Conservation (phyloP, 2,113 vertebrate genomes). For the Manacus vitellinus region DNA sequence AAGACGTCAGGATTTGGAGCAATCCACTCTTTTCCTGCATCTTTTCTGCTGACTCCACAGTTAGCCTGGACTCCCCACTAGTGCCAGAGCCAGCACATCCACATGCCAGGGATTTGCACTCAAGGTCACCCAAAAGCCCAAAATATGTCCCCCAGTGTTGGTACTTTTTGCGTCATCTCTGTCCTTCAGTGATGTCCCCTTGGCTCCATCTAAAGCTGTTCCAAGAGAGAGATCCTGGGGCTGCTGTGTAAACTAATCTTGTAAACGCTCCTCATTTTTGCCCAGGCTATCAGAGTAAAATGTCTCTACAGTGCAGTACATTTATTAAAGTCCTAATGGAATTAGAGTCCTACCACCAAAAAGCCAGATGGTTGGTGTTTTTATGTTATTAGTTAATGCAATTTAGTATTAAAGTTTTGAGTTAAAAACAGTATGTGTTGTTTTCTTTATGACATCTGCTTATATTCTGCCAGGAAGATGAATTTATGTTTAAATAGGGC, state of each 20-base stretch:
- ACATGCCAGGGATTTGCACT: rapidly evolving
- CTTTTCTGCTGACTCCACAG: rapidly evolving
- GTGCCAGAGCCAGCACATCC: not conserved
- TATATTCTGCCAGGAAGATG: not conserved
- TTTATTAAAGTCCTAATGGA: constrained; percentile 78
- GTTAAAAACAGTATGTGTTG: not conserved
- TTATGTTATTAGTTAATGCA: constrained; percentile 58
- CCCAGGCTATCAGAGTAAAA: constrained; percentile 71
- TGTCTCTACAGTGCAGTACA: constrained; percentile 70
- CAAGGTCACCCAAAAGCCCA: not conserved
- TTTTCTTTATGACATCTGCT: constrained; percentile 22
- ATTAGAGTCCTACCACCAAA: constrained; percentile 73
- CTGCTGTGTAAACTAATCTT: constrained; percentile 46
- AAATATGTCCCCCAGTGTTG: not conserved
- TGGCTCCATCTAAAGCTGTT: constrained; percentile 3
- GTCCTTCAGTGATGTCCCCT: constrained; percentile 58
- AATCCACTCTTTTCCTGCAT: not conserved
- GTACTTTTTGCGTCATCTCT: not conserved
- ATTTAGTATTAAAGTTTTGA: constrained; percentile 43
- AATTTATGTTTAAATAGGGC: constrained; percentile 1
- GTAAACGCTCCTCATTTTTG: constrained; percentile 56
- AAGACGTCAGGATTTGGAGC: not conserved
- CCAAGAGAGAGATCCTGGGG: not conserved
- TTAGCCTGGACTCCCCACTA: not conserved
- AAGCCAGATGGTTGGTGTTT: constrained; percentile 65